Base-by-base conservation (phyloP, 2,113 vertebrate species). In the Corythaixoides concolor region DNA sequence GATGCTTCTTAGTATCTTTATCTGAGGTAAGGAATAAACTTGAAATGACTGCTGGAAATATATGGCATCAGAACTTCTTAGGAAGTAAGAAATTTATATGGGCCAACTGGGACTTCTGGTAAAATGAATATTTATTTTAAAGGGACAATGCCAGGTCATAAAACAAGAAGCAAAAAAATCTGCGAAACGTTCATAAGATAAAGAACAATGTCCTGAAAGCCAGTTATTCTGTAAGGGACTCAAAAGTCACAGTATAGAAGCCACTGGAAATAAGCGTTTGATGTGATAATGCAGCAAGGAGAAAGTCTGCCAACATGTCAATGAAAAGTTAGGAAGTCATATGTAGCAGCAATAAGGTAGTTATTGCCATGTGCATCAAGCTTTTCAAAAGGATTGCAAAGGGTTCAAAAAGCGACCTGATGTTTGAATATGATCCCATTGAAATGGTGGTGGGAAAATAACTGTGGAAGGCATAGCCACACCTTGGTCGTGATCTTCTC, bases 41-140 rank as follows among this genome's bases (percentile, higher is more conserved):
- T 85, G 77, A 88, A 88, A 92, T 70, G 45, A 80, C 32, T 78
- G 27, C 62, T 93, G 69, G 55, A 95, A 91, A 83, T 93, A 86
- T 53, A 74, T 90, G 59, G 13, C 53, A 53, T 68, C 15, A 19
- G 47, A 58, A 85, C 90, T 77, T 83, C 70, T 67, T 64, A 83
- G 68, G 53, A 93, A 83, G 45, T 52, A 52, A 58, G 39, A 60
- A 43, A 72, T 67, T 81, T 93, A 39, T 89, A 56, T 41, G 79
- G 58, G 50, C 22, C 39, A 88, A 39, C 18, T 52, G 16, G 55
- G 21, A 55, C 37, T 59, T 27, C 12, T 67, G 41, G 32, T 69
- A 70, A 91, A 89, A 16, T 13, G 58, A 75, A 83, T 5, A 12
- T 12, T 1, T 37, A 49, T 62, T 93, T 94, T 89, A 83, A 82